phyloP scores from a whole-genome alignment of 2,797 vertebrate species.

The Hylomyscus alleni region DNA sequence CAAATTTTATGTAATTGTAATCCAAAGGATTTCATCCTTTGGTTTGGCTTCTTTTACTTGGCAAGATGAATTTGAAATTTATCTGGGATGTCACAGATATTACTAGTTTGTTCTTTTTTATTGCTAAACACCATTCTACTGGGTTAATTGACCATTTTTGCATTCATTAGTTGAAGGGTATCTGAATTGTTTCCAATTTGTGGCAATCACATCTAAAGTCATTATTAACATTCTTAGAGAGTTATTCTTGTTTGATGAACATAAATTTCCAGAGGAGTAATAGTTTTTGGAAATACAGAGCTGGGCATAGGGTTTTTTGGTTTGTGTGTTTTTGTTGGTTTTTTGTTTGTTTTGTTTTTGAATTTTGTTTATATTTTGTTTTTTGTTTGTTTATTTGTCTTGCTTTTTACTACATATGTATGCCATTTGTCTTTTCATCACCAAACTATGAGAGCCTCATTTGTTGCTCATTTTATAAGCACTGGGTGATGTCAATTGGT shows the following conservation, averaged over 20 bases:
- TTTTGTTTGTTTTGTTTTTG: not conserved
- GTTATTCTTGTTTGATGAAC: not conserved
- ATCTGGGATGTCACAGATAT: not conserved
- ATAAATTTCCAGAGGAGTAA: not conserved
- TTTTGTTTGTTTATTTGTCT: not conserved
- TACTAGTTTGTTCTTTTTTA: not conserved
- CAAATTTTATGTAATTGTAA: not conserved
- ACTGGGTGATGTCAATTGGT: too few relatives aligned
- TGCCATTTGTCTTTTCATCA: not conserved
- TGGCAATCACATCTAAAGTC: not conserved
- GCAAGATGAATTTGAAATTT: not conserved
- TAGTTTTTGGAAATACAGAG: not conserved
- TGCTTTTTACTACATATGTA: not conserved
- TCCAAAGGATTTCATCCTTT: not conserved
- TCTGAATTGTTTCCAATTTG: not conserved
- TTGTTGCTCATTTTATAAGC: not conserved
- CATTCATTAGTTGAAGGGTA: not conserved
- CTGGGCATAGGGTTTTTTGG: not conserved
- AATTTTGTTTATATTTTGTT: too few relatives aligned
- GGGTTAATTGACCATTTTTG: not conserved
- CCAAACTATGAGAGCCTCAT: not conserved
- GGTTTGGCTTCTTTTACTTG: not conserved
- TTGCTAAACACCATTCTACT: not conserved
- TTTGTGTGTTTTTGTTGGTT: not conserved
- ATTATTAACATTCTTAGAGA: not conserved